phyloP scores from a whole-genome alignment of 2,888 invertebrate species.

The Drosophila gaucha region DNA sequence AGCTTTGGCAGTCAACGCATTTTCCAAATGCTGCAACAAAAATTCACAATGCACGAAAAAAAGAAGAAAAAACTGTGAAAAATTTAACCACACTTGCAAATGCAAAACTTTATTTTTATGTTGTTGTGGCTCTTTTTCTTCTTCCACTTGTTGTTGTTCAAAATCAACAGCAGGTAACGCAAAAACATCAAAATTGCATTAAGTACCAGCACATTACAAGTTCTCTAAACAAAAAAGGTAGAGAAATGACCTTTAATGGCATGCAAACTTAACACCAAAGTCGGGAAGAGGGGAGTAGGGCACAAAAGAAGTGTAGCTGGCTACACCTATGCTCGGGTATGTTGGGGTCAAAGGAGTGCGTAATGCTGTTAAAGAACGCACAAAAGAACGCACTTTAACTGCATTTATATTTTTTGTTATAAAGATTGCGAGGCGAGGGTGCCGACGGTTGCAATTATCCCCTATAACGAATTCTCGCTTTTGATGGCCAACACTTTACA shows the following conservation, averaged over 20 bases:
- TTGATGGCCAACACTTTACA: neutral
- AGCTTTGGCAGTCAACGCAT: conserved; percentile 35
- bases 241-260: conserved; percentile 49
- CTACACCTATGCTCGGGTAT: neutral
- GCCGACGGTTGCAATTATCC: conserved; percentile 8
- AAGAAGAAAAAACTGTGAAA: conserved; percentile 22
- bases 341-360: conserved; percentile 13
- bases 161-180: conserved; percentile 61
- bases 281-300: neutral
- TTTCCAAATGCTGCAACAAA: conserved; percentile 49
- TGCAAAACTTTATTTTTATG: conserved; percentile 44
- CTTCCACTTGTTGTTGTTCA: conserved; percentile 9
- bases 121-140: conserved; percentile 7
- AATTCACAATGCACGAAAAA: conserved; percentile 30
- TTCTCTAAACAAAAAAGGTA: conserved; percentile 15
- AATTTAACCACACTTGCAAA: conserved; percentile 66
- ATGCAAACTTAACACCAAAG: conserved; percentile 45
- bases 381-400: conserved; percentile 44
- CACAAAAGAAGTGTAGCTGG: neutral
- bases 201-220: conserved; percentile 52
- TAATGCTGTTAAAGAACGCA: conserved; percentile 2
- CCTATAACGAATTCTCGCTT: neutral
- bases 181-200: conserved; percentile 73
- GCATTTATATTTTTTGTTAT: conserved; percentile 12
- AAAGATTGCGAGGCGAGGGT: conserved; percentile 25